phyloP scores from a whole-genome alignment of 2,888 invertebrate species.

The Pycnomerus fuliginosus region DNA sequence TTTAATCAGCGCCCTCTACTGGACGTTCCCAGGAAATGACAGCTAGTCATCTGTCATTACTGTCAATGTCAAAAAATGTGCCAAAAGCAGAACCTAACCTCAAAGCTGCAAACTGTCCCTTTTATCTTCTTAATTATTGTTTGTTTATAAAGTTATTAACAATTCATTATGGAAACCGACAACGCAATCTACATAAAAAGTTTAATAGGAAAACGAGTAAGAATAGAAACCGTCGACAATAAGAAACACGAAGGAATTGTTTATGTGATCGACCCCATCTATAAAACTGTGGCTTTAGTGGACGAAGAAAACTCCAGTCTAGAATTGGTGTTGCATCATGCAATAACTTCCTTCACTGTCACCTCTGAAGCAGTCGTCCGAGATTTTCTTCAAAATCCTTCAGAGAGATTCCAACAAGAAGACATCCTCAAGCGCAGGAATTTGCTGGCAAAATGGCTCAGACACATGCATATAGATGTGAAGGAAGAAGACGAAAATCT shows the following conservation, averaged over 20 bases:
- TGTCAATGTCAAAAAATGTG: no score
- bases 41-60: no score
- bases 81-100: no score
- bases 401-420: slow-evolving; percentile 4
- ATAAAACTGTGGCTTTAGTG: slow-evolving; percentile 43
- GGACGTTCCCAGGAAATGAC: no score
- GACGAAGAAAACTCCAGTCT: slow-evolving; percentile 17
- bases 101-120: no score
- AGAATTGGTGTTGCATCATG: slow-evolving; percentile 36
- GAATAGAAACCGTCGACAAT: slow-evolving; percentile 38
- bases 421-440: slow-evolving; percentile 26
- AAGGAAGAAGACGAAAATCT: slow-evolving; percentile 44
- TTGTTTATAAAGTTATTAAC: no score
- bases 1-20: no score
- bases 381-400: slow-evolving; percentile 18
- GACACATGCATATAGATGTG: slow-evolving; percentile 45
- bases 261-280: slow-evolving; percentile 46
- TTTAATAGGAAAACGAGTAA: slow-evolving; percentile 41
- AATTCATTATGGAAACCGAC: no score
- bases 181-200: slow-evolving; percentile 39
- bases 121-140: no score
- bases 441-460: slow-evolving; percentile 46
- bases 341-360: slow-evolving; percentile 38
- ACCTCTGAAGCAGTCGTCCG: slow-evolving; percentile 30
- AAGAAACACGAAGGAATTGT: slow-evolving; percentile 36